Conservation (phyloP, 2,888 invertebrate species). For the Agrotis segetum region DNA sequence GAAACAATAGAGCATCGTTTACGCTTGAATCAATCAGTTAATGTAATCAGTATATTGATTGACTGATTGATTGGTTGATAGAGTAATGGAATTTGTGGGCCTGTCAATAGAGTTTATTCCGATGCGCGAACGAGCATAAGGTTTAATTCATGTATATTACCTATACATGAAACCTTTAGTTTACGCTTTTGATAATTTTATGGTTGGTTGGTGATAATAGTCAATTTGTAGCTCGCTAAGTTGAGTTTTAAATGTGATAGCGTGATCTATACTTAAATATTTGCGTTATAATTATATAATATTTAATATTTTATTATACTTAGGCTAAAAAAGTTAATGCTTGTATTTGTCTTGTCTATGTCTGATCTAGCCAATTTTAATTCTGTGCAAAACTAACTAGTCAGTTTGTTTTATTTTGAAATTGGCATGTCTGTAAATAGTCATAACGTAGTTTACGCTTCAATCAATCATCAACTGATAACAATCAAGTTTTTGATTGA, state of each 20-base stretch:
- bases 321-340: too few species aligned
- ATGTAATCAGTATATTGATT: background rate
- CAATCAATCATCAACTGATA: background rate
- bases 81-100: background rate
- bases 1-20: slow-evolving; percentile 16
- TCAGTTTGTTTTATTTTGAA: background rate
- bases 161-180: too few species aligned
- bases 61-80: slow-evolving; percentile 10
- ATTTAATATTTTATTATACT: too few species aligned
- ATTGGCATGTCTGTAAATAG: background rate
- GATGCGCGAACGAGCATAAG: background rate
- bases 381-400: background rate
- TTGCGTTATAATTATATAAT: too few species aligned
- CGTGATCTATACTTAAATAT: too few species aligned
- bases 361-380: background rate
- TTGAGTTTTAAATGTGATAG: too few species aligned
- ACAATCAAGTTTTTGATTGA: background rate
- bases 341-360: too few species aligned
- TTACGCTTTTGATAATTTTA: too few species aligned
- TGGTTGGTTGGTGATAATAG: too few species aligned
- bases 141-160: background rate
- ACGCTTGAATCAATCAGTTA: slow-evolving; percentile 28
- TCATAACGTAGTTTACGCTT: background rate
- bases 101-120: background rate
- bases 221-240: too few species aligned